Base-by-base conservation (phyloP, 1,140 invertebrate genomes). In the Ceratina japonica region DNA sequence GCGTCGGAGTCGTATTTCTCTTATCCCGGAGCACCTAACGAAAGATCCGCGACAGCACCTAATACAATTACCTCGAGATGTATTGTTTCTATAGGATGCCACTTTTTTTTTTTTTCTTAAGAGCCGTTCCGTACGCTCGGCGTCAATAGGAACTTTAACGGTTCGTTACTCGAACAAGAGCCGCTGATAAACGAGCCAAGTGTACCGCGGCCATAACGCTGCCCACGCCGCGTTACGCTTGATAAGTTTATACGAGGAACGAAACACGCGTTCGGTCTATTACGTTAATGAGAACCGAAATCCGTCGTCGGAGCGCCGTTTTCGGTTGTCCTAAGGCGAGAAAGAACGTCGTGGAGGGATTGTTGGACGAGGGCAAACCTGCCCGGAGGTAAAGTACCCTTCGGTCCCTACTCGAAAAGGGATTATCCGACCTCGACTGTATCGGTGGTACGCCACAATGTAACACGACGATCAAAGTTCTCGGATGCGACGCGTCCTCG, bases 381-480 rank as follows among this genome's bases (percentile, higher is more conserved):
- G 75, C 58, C 75, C 27, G 58, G 27, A 63, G 76, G 64, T 75
- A 73, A 66, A 85, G 83, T 85, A 81, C 80, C 68, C 80, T 85
- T 76, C 75, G 64, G 80, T 71, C 63, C 63, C 70, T 81, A 73
- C 80, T 85, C 73, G 75, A 82, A 76, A 82, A 79, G 83, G 81
- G 85, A 86, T 86, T 85, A 86, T 85, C 80, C 83, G 63, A 51
- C n/a, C 70, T 44, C 65, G 84, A 54, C 68, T 84, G 79, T 81
- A 84, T 85, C 84, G 83, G 65, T 59, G 82, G 79, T 75, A 84
- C 20, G 82, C 83, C 77, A 78, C 83, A 74, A 61, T 79, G 79
- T 85, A 81, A 85, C 75, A 75, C 76, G 81, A 85, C 80, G 85
- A 86, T 86, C 84, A 86, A 86, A 86, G 84, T 86, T 85, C 76